Percentiles rank a stretch among this genome's conserved stretches.
Conservation (phyloP, 1,140 invertebrate genomes). For the Rhynchophorus ferrugineus region DNA sequence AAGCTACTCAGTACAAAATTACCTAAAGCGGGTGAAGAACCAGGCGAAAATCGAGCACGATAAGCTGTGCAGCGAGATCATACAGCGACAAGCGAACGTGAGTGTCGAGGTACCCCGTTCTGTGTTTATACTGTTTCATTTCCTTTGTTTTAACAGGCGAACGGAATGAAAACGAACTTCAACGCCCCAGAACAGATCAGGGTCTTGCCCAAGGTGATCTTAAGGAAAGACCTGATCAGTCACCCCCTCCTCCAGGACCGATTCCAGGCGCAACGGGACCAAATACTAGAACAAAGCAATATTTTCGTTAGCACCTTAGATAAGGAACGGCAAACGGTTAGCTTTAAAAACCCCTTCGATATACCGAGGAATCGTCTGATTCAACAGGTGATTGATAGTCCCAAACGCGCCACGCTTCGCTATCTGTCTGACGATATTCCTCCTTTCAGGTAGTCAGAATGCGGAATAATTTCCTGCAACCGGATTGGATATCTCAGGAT, state of each 20-base stretch:
- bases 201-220: slow-evolving; percentile 58
- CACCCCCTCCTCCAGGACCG: slow-evolving; percentile 76
- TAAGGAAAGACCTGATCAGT: slow-evolving; percentile 70
- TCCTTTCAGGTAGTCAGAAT: slow-evolving; percentile 56
- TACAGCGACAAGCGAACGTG: slow-evolving; percentile 36
- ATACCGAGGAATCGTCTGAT: slow-evolving; percentile 82
- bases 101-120: slow-evolving; percentile 10
- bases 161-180: slow-evolving; percentile 34
- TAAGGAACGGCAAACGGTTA: slow-evolving; percentile 41
- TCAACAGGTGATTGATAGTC: slow-evolving; percentile 58
- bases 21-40: slow-evolving; percentile 92
- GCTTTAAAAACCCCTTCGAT: slow-evolving; percentile 92
- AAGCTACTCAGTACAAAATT: slow-evolving; percentile 88
- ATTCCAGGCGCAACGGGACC: slow-evolving; percentile 70
- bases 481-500: slow-evolving; percentile 64
- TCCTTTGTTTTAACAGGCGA: slow-evolving; percentile 23
- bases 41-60: slow-evolving; percentile 94
- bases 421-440: background rate
- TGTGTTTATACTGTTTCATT: slow-evolving; percentile 6
- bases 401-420: too few species aligned
- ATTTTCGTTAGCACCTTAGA: slow-evolving; percentile 66
- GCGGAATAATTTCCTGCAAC: slow-evolving; percentile 88
- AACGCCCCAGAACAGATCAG: slow-evolving; percentile 36
- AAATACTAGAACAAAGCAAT: slow-evolving; percentile 79
- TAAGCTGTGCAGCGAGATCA: slow-evolving; percentile 58